Evolutionary conservation across 2,888 invertebrate genomes (phyloP).

Genomic region (Coleophora deauratella): DNA sequence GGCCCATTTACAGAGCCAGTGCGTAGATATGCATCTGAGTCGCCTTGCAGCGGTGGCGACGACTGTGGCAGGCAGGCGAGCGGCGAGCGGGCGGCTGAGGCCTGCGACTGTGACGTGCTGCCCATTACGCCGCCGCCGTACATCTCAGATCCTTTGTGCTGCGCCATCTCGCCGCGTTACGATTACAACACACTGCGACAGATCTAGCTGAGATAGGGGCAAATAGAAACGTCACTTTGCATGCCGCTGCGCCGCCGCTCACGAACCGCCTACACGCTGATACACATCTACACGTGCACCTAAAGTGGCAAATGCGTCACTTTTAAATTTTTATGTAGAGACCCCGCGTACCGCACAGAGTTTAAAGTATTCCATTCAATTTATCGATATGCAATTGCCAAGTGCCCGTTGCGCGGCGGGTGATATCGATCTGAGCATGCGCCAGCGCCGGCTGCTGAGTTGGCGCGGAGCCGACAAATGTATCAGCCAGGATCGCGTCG

Average conservation of each 20-base stretch:
- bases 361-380: slow-evolving; percentile 46
- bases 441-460: slow-evolving; percentile 35
- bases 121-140: slow-evolving; percentile 58
- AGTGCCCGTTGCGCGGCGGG: slow-evolving; percentile 39
- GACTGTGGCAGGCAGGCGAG: slow-evolving; percentile 11
- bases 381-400: slow-evolving; percentile 57
- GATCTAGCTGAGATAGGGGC: slow-evolving; percentile 63
- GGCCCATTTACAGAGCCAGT: slow-evolving; percentile 65
- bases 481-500: slow-evolving; percentile 65
- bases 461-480: slow-evolving; percentile 64
- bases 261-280: slow-evolving; percentile 44
- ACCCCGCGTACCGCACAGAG: not conserved
- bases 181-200: slow-evolving; percentile 64
- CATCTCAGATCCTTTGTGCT: slow-evolving; percentile 68
- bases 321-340: slow-evolving; percentile 28
- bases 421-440: slow-evolving; percentile 52
- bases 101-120: slow-evolving; percentile 48
- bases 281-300: slow-evolving; percentile 46
- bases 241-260: slow-evolving; percentile 39
- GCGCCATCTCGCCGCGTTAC: slow-evolving; percentile 59
- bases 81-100: slow-evolving; percentile 26
- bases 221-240: slow-evolving; percentile 70
- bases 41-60: slow-evolving; percentile 30
- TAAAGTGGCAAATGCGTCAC: slow-evolving; percentile 50
- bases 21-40: slow-evolving; percentile 66